Conservation (phyloP, 2,797 vertebrate genomes). For the Danio tinwini region DNA sequence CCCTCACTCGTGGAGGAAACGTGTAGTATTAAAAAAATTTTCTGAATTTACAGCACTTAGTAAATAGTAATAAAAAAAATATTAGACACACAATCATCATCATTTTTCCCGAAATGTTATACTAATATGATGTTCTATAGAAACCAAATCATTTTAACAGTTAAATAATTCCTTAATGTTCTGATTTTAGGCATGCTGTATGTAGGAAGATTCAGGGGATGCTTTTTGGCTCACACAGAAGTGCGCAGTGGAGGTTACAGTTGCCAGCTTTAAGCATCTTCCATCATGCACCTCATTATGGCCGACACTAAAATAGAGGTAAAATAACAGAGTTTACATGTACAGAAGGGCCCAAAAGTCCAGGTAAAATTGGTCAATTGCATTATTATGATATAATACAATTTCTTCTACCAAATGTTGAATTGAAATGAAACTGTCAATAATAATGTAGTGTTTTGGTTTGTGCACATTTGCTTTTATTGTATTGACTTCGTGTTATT, state of each 20-base stretch:
- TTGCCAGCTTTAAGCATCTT: conserved; percentile 20
- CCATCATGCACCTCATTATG: conserved; percentile 4
- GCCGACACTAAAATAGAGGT: conserved; percentile 16
- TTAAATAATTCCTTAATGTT: not conserved
- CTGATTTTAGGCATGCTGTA: conserved; percentile 16
- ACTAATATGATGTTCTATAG: no score
- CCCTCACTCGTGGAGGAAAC: no score
- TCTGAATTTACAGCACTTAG: no score
- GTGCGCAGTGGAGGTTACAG: not conserved
- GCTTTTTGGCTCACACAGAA: conserved; percentile 13
- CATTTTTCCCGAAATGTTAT: no score
- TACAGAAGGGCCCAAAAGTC: not conserved
- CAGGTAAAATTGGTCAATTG: not conserved
- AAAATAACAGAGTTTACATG: not conserved
- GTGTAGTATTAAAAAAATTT: no score
- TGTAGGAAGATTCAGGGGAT: conserved; percentile 3
- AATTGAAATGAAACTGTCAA: not conserved
- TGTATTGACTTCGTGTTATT: not conserved
- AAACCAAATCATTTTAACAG: no score
- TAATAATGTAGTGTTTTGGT: not conserved
- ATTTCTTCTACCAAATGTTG: not conserved
- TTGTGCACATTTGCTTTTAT: not conserved
- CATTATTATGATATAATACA: not conserved
- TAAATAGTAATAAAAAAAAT: no score
- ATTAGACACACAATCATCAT: no score